These are phyloP conservation scores for Drosophila hawaiiensis DNA, from an alignment of 2,888 invertebrate genomes.

Conservation along the genomic window DNA sequence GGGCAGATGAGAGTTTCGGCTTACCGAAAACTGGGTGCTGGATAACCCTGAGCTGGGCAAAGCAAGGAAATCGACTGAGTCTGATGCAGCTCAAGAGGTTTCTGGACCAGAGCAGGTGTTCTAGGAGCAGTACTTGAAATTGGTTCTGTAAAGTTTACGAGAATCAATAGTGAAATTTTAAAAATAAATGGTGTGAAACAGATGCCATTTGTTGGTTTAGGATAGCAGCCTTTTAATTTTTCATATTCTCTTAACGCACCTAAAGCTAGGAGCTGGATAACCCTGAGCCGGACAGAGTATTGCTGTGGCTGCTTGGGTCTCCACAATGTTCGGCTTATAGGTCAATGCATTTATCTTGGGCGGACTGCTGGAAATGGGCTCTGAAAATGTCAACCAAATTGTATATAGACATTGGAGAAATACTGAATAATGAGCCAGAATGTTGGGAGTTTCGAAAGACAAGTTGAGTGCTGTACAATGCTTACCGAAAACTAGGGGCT, in stretches of 20 bases:
- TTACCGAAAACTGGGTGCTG: constrained; percentile 90
- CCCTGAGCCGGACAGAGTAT: constrained; percentile 91
- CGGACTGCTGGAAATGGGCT: constrained; percentile 87
- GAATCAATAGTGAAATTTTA: not conserved
- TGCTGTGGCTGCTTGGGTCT: constrained; percentile 86
- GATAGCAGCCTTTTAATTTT: not conserved
- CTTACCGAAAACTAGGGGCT: constrained; percentile 90
- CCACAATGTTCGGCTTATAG: constrained; percentile 83
- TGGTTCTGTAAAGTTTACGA: constrained; percentile 41
- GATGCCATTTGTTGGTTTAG: constrained; percentile 52
- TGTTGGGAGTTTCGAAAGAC: constrained; percentile 18
- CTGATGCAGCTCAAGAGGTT: constrained; percentile 80
- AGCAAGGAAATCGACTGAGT: constrained; percentile 85
- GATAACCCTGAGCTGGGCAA: constrained; percentile 92
- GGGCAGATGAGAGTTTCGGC: constrained; percentile 28
- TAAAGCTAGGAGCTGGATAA: constrained; percentile 90
- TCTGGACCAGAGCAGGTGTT: constrained; percentile 85
- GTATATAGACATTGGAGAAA: not conserved
- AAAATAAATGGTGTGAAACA: not conserved
- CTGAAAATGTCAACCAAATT: constrained; percentile 78
- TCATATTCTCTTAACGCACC: constrained; percentile 84
- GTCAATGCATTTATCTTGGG: constrained; percentile 86
- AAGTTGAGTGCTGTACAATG: not conserved
- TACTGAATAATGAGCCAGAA: constrained; percentile 11
- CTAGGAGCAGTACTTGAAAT: constrained; percentile 86